These are phyloP conservation scores for Zoanthus sansibaricus DNA, from an alignment of 92 coral and sea anemone genomes.

Conservation along the genomic window DNA sequence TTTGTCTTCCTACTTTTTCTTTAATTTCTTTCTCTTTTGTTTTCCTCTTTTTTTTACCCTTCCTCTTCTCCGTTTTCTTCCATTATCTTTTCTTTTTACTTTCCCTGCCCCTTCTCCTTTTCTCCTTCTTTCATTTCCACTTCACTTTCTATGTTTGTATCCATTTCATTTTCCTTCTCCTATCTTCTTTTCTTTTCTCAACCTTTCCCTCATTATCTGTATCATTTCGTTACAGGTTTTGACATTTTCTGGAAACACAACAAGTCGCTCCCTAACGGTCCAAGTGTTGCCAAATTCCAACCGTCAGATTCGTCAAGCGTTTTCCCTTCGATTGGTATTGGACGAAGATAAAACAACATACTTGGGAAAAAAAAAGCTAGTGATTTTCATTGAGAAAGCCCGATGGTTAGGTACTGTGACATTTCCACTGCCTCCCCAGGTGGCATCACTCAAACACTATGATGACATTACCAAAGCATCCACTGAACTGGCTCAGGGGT, in stretches of 20 bases:
- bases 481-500: conserved; percentile 76
- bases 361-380: conserved; percentile 74
- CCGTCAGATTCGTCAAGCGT: conserved; percentile 92
- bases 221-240: conserved; percentile 57
- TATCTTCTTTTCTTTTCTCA: too few species aligned
- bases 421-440: conserved; percentile 88
- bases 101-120: too few species aligned
- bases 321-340: conserved; percentile 74
- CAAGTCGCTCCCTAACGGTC: conserved; percentile 62
- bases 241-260: conserved; percentile 65
- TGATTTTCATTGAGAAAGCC: conserved; percentile 85
- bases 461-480: conserved; percentile 84
- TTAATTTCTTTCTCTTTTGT: too few species aligned
- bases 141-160: too few species aligned
- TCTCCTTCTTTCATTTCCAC: too few species aligned
- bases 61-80: too few species aligned
- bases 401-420: conserved; percentile 75
- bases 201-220: not conserved
- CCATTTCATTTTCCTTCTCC: too few species aligned
- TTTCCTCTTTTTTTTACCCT: too few species aligned
- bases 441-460: conserved; percentile 91
- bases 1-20: too few species aligned
- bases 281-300: conserved; percentile 72
- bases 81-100: too few species aligned
- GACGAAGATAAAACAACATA: conserved; percentile 60